phyloP scores from a whole-genome alignment of 1,140 invertebrate genomes.

The Cecropterus lyciades region DNA sequence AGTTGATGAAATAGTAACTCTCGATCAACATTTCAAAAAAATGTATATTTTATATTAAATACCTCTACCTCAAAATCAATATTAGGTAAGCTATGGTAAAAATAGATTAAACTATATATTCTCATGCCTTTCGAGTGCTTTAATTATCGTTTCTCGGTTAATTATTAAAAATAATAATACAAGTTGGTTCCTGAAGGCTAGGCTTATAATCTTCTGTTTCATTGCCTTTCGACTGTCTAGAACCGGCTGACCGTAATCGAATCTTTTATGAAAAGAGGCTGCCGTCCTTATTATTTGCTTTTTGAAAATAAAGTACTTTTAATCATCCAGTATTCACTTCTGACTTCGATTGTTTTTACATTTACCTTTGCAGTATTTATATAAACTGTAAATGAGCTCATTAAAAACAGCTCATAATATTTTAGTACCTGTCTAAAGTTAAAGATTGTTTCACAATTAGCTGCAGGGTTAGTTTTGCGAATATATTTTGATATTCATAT shows the following conservation, averaged over 20 bases:
- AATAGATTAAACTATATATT: background rate
- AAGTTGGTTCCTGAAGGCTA: background rate
- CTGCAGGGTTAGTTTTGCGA: no score
- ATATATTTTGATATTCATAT: no score
- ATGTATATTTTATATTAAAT: no score
- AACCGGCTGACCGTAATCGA: slow-evolving; percentile 11
- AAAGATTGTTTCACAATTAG: no score
- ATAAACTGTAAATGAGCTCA: no score
- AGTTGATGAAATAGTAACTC: no score
- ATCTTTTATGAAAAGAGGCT: slow-evolving; percentile 9
- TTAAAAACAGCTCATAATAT: background rate
- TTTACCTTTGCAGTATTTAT: background rate
- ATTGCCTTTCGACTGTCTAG: slow-evolving; percentile 2
- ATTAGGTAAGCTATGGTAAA: no score
- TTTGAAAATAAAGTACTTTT: slow-evolving; percentile 17
- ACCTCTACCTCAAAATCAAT: no score
- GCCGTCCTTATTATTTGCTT: background rate
- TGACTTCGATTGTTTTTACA: background rate
- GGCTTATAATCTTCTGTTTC: slow-evolving; percentile 7
- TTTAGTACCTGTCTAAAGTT: no score
- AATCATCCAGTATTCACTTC: slow-evolving; percentile 8
- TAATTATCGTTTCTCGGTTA: background rate
- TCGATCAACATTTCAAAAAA: no score
- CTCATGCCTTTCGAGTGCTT: background rate
- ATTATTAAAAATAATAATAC: slow-evolving; percentile 1